phyloP scores from a whole-genome alignment of 2,888 invertebrate species.

The Xanthorhoe designata region DNA sequence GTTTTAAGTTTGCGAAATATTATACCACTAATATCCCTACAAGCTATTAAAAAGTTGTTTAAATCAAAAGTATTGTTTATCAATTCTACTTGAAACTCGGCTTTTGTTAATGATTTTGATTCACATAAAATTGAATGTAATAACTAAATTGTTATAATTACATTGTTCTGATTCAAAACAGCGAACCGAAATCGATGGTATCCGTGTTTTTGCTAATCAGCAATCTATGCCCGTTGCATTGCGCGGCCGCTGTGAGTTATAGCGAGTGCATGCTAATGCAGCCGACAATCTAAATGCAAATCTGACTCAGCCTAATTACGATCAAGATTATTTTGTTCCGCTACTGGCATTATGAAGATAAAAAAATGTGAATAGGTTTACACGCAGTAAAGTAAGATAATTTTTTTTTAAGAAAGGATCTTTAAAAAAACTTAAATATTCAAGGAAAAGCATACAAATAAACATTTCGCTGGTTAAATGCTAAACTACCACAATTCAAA shows the following conservation, averaged over 20 bases:
- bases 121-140: no score
- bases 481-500: no score
- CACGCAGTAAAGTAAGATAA: background rate
- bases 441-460: no score
- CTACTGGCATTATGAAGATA: slow-evolving; percentile 43
- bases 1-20: no score
- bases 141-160: background rate
- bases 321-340: slow-evolving; percentile 65
- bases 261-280: slow-evolving; percentile 67
- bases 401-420: no score
- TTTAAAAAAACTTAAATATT: no score
- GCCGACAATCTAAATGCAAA: slow-evolving; percentile 71
- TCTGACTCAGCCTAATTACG: slow-evolving; percentile 70
- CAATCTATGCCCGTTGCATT: slow-evolving; percentile 51
- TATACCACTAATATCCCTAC: no score
- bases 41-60: no score
- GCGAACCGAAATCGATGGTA: slow-evolving; percentile 37
- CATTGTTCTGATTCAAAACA: background rate
- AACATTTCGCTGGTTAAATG: no score
- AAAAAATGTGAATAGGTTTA: background rate
- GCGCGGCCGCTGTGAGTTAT: slow-evolving; percentile 41
- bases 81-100: no score
- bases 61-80: no score
- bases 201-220: slow-evolving; percentile 70
- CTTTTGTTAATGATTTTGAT: no score